Base-by-base conservation (phyloP, 1,140 invertebrate species). In the Formica exsecta region DNA sequence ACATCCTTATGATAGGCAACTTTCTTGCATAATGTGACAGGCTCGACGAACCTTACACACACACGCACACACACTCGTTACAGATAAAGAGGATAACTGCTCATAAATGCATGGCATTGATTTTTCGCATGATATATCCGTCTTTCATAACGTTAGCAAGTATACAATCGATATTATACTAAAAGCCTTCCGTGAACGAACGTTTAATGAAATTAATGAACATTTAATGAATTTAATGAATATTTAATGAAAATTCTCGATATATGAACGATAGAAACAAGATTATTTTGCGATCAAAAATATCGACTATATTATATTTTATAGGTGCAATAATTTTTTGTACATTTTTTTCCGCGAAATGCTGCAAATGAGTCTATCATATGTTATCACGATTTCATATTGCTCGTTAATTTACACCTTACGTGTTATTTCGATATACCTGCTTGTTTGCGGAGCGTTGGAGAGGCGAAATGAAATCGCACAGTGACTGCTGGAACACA, bases 21-120 rank as follows among this genome's bases (percentile, higher is more conserved):
- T 90, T 73, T 83, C 81, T 90, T 87, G 88, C 86, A 76, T 90
- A 90, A 90, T 74, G 59, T 38, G 68, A 71, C 79, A 75, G 83
- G 79, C 54, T 61, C 38, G 79, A 38, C 68, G n/a, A 54, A 74
- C 36, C 79, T 61, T 61, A 74, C 57, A 44, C 32, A 44, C 32
- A 32, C 29, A 32, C 29, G 22, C 22, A 29, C 25, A 32, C 32
- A 32, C n/a, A 61, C 57, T 22, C 54, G 54, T 51, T 51, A 2
- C 22, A 81, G 79, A 81, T 81, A 81, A 81, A 51, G 51, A 44
- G 48, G 54, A 73, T 81, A 74, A 59, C 19, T 54, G 66, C 19
- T 13, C 22, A 36, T 62, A 74, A 74, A 61, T 44, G 79, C 79
- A 29, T 29, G 29, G 57, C n/a, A 16, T 3, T n/a, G 54, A 83